Percentiles rank a stretch among this genome's conserved stretches.
These are phyloP conservation scores for Lepilemur ruficaudatus DNA, from an alignment of 2,797 vertebrate species.

Conservation along the genomic window DNA sequence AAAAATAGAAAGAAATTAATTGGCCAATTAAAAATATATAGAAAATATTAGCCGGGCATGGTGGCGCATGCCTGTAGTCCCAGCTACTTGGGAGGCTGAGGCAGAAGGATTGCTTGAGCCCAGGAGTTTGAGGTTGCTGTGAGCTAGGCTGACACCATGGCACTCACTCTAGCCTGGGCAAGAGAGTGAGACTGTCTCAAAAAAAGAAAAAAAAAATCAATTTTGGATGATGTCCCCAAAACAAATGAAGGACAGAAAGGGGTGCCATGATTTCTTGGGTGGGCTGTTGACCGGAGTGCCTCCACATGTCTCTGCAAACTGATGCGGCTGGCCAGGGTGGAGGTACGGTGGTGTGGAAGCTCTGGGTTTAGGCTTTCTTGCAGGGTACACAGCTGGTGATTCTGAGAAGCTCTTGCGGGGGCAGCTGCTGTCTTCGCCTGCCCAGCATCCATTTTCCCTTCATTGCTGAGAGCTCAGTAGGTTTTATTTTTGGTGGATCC, in stretches of 20 bases:
- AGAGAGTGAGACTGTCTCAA: too few relatives aligned
- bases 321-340: background rate
- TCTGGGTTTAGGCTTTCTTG: background rate
- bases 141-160: too few relatives aligned
- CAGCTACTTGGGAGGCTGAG: too few relatives aligned
- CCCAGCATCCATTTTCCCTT: background rate
- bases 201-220: background rate
- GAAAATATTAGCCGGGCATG: too few relatives aligned
- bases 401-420: background rate
- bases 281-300: too few relatives aligned
- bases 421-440: background rate
- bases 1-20: too few relatives aligned
- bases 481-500: background rate
- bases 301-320: background rate
- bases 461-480: background rate
- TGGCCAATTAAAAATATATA: too few relatives aligned
- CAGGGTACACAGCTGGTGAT: background rate
- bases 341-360: background rate
- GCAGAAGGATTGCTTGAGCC: too few relatives aligned
- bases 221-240: background rate
- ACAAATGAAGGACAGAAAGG: background rate
- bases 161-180: too few relatives aligned
- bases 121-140: too few relatives aligned
- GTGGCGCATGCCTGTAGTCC: too few relatives aligned
- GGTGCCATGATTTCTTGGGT: background rate